phyloP scores from a whole-genome alignment of 2,797 vertebrate genomes.

The Bradypodion ventrale region DNA sequence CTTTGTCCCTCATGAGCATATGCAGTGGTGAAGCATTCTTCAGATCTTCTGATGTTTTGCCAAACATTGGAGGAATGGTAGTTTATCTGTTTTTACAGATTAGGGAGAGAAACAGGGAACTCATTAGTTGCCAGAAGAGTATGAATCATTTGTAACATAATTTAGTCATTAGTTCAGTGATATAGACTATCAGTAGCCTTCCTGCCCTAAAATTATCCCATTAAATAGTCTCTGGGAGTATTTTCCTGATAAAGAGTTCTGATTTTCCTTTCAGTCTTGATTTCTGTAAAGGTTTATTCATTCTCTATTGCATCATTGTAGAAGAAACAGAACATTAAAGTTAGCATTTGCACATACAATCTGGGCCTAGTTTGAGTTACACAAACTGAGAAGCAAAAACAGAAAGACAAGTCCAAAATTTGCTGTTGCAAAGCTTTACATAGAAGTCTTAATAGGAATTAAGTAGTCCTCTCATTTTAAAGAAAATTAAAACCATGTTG shows the following conservation, averaged over 20 bases:
- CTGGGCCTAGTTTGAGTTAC: not conserved
- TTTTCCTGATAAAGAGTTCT: slow-evolving; percentile 45
- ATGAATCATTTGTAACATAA: slow-evolving; percentile 29
- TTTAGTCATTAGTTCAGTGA: slow-evolving; percentile 1
- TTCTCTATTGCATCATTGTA: slow-evolving; percentile 36
- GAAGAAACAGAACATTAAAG: not conserved
- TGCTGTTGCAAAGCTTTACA: not conserved
- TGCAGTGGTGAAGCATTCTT: not conserved
- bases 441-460: not conserved
- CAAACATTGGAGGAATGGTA: slow-evolving; percentile 7
- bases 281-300: slow-evolving; percentile 22
- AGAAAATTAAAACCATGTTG: not conserved
- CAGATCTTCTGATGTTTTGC: not conserved
- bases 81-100: slow-evolving; percentile 23
- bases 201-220: slow-evolving; percentile 44
- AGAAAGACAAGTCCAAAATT: not conserved
- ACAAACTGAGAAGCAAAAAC: not conserved
- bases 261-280: slow-evolving; percentile 26
- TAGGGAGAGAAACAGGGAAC: not conserved
- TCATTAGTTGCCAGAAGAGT: slow-evolving; percentile 43
- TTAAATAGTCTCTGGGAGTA: slow-evolving; percentile 27
- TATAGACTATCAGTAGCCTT: not conserved
- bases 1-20: not conserved
- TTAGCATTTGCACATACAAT: not conserved
- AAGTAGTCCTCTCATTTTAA: not conserved